phyloP scores from a whole-genome alignment of 1,140 invertebrate genomes.

The Asbolus verrucosus region DNA sequence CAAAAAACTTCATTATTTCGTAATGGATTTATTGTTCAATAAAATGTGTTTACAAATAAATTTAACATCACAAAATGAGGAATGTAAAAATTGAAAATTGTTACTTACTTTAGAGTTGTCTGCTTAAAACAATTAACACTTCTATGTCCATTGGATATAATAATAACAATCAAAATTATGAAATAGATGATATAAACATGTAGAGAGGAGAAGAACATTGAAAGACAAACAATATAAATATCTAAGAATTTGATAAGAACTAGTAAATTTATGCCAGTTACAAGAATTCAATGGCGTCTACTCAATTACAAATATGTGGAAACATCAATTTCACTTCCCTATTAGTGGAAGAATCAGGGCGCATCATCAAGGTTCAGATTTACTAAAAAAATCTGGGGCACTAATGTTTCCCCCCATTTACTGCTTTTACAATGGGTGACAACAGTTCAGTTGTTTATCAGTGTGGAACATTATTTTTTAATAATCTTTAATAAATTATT shows the following conservation, averaged over 20 bases:
- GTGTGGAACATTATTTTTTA: no score
- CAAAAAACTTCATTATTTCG: conserved; percentile 24
- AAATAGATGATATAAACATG: conserved; percentile 12
- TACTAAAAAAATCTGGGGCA: no score
- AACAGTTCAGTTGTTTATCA: no score
- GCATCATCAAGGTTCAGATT: no score
- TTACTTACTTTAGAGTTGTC: background rate
- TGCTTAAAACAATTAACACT: conserved; percentile 22
- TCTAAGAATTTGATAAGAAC: conserved; percentile 27
- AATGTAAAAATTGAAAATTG: conserved; percentile 8
- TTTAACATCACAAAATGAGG: conserved; percentile 37
- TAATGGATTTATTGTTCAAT: conserved; percentile 46
- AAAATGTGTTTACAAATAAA: conserved; percentile 46
- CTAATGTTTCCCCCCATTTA: no score
- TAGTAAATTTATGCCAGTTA: background rate
- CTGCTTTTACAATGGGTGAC: no score
- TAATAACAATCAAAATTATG: conserved; percentile 14
- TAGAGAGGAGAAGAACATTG: conserved; percentile 32
- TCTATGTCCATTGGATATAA: conserved; percentile 1
- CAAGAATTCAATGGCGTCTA: conserved; percentile 4
- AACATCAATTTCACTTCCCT: background rate
- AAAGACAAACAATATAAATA: conserved; percentile 33
- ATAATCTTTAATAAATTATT: no score
- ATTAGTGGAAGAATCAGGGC: no score
- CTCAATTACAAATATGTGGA: background rate